Evolutionary conservation across 1,140 invertebrate genomes (phyloP), one percentile per base, ranked within the genome.

Genomic region (Lordiphosa stackelbergi): DNA sequence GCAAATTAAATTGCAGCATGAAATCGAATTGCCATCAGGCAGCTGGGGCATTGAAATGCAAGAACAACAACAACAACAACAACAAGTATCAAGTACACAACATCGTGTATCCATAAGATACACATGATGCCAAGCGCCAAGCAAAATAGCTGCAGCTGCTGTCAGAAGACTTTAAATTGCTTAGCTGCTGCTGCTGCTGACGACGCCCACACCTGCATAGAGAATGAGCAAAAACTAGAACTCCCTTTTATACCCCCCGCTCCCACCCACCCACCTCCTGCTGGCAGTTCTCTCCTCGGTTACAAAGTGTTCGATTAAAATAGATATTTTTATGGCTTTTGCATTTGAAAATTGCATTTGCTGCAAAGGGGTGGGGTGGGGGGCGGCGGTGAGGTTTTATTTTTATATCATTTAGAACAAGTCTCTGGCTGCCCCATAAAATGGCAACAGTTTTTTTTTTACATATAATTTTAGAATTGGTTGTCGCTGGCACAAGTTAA

Each of bases 1-100:
- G 64, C 64, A 68, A 68, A 68, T 68, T 68, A 66, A 66, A 68
- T 72, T 73, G 69, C 63, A 56, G 63, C 69, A 66, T 62, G 69
- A 72, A 73, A 73, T 73, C 60, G 59, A 73, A 69, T 73, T 69
- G 71, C 71, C 54, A 66, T 43, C 68, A 65, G 68, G 53, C 64
- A 42, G 41, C 69, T 68, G 64, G 58, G 63, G 64, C 64, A 66
- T 66, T 66, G 48, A 66, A 69, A 13, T 45, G n/a, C 47, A 38
- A 9, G 9, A 47, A 3, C 49, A 63, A 24, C 59, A 61, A 51
- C 56, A 62, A 47, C 36, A 59, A 19, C 28, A 59, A 40, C 61
- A 71, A 35, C 45, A 43, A 19, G 13, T 10, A 48, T 31, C 28
- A 31, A 31, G 28, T 31, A 31, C 28, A 31, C 6, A 31, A 31